Evolutionary conservation across 2,113 vertebrate genomes (phyloP).

Genomic region (Lamprologus tigripictilis): DNA sequence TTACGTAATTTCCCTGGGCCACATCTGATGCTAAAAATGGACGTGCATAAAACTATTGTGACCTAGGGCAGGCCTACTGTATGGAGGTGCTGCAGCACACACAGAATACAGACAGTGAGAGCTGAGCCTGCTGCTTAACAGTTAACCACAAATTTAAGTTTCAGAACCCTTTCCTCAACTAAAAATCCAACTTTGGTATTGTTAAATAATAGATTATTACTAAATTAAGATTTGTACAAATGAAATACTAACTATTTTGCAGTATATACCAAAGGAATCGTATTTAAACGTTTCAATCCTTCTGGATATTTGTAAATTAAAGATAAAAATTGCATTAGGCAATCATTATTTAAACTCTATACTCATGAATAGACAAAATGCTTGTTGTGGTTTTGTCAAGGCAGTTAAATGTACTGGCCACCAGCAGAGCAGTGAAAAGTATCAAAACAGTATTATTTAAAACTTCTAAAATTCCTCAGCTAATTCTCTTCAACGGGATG

Average conservation of each 20-base stretch:
- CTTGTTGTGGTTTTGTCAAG: not conserved
- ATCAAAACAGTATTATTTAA: not conserved
- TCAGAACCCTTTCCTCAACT: not conserved
- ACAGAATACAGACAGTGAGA: not conserved
- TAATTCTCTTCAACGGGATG: not conserved
- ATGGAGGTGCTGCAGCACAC: not conserved
- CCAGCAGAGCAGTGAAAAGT: not conserved
- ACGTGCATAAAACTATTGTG: slow-evolving; percentile 68
- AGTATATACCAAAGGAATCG: not conserved
- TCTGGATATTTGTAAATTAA: not conserved
- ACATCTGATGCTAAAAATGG: slow-evolving; percentile 69
- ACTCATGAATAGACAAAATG: not conserved
- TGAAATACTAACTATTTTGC: not conserved
- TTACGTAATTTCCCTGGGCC: slow-evolving; percentile 68
- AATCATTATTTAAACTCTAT: not conserved
- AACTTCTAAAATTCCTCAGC: not conserved
- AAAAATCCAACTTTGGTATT: not conserved
- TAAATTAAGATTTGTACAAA: not conserved
- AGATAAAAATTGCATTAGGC: not conserved
- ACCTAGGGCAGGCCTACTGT: slow-evolving; percentile 51
- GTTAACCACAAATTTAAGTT: not conserved
- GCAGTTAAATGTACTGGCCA: not conserved
- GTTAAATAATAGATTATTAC: not conserved
- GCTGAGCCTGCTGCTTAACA: slow-evolving; percentile 16
- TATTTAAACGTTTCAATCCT: not conserved